These are phyloP conservation scores for Pterophyllum scalare DNA, from an alignment of 2,113 vertebrate species.

Conservation along the genomic window DNA sequence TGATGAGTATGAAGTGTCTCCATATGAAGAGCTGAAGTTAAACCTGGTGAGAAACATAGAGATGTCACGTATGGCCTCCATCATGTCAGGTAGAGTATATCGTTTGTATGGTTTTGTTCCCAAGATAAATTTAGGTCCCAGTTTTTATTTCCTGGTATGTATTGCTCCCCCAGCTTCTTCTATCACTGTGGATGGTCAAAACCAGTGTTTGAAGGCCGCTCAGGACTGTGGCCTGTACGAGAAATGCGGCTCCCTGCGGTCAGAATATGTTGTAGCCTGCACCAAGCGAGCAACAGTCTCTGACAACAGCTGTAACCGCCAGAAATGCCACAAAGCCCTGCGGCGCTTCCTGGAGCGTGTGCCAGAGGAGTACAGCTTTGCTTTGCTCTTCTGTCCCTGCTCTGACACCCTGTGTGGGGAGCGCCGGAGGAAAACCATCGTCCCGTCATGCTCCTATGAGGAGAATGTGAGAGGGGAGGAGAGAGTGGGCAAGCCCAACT, in stretches of 20 bases:
- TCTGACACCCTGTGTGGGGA: slow-evolving; percentile 89
- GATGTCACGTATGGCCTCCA: slow-evolving; percentile 84
- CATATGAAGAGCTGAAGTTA: slow-evolving; percentile 86
- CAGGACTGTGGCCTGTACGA: slow-evolving; percentile 89
- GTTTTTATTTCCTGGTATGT: not conserved
- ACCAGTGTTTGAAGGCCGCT: slow-evolving; percentile 91
- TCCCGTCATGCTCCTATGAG: slow-evolving; percentile 90
- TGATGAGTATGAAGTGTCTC: slow-evolving; percentile 86
- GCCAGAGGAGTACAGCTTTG: slow-evolving; percentile 88
- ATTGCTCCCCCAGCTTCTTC: slow-evolving; percentile 59
- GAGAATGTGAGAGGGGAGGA: slow-evolving; percentile 78
- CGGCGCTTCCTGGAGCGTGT: slow-evolving; percentile 93
- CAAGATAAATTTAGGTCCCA: not conserved
- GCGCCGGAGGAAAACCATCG: slow-evolving; percentile 93
- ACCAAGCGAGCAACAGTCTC: slow-evolving; percentile 77
- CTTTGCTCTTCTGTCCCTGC: slow-evolving; percentile 93
- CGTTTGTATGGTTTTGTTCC: not conserved
- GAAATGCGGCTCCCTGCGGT: slow-evolving; percentile 91
- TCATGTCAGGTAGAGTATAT: slow-evolving; percentile 82
- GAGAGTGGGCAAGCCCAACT: slow-evolving; percentile 85
- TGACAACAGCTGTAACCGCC: slow-evolving; percentile 85
- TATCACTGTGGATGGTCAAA: slow-evolving; percentile 80
- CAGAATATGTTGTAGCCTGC: slow-evolving; percentile 90
- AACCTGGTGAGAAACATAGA: slow-evolving; percentile 86
- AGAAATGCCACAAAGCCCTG: slow-evolving; percentile 88